Base-by-base conservation (phyloP, 2,797 vertebrate genomes). In the Numenius phaeopus region DNA sequence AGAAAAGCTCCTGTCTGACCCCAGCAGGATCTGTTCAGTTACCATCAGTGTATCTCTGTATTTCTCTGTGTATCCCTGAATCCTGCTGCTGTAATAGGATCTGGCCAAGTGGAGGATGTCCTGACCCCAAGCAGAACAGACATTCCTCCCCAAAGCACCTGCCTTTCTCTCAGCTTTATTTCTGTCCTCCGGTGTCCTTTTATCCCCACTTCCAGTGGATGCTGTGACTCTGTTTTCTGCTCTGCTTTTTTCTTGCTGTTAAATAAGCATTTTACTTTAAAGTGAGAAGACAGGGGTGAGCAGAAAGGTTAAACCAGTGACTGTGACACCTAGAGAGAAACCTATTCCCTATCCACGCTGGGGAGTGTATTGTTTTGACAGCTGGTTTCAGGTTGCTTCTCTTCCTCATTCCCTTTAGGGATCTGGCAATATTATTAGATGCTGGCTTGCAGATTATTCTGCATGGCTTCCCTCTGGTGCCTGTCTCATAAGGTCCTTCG, bases 351-450 rank as follows among this genome's bases (percentile, higher is more conserved):
- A 10, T 57, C 72, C 55, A 23, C 67, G 26, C 46, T 0, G 3
- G 66, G 70, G 50, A 87, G n/a, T n/a, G 37, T 27, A 70, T 81
- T 91, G 91, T 77, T 94, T 89, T 94, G 92, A 85, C 84, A 94
- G 84, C 9, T 89, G 16, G 16, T 87, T 95, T 91, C 89, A 85
- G 91, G 67, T 94, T 89, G 30, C 57, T 89, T 92, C 52, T 57
- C 59, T 52, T 94, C 87, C 55, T 76, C 14, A 3, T 57, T 83
- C 80, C 83, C 77, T 83, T 72, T 61, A 26, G 86, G 69, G n/a
- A 83, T 22, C 19, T 76, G 77, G 54, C 65, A 91, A 55, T 65
- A 50, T 88, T 82, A 90, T 64, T 58, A 76, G 77, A 76, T 40
- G 67, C 70, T 91, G 75, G 7, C 59, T 89, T 89, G 64, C 76